A percentile compares a stretch with the other conserved stretches of the same genome.
Conservation (phyloP, 2,797 vertebrate genomes). For the Eospalax fontanierii region DNA sequence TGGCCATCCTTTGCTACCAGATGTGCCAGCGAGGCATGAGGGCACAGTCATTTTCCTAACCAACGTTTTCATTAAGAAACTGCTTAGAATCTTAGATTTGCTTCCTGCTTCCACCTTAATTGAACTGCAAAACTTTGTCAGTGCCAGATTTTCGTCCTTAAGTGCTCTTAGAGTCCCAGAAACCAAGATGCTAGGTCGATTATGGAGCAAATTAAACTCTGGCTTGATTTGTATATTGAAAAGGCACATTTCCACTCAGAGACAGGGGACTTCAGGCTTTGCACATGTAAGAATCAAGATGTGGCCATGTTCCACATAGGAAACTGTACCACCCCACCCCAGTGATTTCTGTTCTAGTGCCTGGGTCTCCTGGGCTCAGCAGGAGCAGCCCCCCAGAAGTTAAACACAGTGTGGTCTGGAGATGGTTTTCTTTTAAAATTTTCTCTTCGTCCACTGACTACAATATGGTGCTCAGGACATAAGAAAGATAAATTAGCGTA, state of each 20-base stretch:
- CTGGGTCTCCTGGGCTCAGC: neutral
- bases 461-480: neutral
- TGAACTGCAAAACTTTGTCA: neutral
- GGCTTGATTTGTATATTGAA: slow-evolving; percentile 44
- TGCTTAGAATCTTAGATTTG: slow-evolving; percentile 60
- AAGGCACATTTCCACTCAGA: slow-evolving; percentile 36
- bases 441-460: neutral
- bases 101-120: slow-evolving; percentile 43
- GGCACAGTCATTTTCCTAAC: slow-evolving; percentile 58
- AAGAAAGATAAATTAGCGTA: slow-evolving; percentile 24
- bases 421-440: neutral
- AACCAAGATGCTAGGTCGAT: neutral
- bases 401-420: neutral
- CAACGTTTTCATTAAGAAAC: slow-evolving; percentile 70
- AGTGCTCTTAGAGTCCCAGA: neutral
- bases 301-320: neutral
- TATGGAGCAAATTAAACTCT: neutral
- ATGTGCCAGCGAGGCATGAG: slow-evolving; percentile 60
- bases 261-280: neutral
- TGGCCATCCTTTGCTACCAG: slow-evolving; percentile 25
- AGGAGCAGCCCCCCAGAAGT: neutral
- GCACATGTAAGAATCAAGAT: neutral
- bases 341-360: neutral
- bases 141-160: slow-evolving; percentile 31
- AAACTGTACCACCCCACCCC: no score